A percentile compares a stretch with the other conserved stretches of the same genome.
phyloP scores from a whole-genome alignment of 2,113 vertebrate genomes.

The Oxyruncus cristatus region DNA sequence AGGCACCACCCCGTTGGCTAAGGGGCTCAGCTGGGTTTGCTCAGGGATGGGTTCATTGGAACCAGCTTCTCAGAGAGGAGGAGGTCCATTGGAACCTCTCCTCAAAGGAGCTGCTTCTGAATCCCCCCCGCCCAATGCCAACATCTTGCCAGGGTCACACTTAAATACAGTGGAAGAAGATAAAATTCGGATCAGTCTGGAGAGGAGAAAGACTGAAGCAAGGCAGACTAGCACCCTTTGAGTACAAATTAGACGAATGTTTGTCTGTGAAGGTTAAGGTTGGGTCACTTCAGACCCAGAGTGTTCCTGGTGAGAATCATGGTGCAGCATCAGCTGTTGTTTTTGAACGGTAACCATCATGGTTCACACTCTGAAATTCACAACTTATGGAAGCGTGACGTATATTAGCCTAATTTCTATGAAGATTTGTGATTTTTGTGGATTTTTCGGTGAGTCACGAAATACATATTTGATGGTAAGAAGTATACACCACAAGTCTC shows the following conservation, averaged over 20 bases:
- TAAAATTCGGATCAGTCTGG: not conserved
- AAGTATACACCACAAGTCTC: not conserved
- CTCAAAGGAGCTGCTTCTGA: not conserved
- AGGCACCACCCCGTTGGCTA: accelerated
- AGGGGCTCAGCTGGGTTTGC: not conserved
- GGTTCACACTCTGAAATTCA: not conserved
- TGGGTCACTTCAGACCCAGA: not conserved
- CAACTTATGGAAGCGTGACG: not conserved
- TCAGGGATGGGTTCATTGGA: not conserved
- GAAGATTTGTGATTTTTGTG: not conserved
- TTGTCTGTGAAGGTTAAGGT: not conserved
- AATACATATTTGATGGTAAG: not conserved
- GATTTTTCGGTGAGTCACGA: not conserved
- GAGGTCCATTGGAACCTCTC: not conserved
- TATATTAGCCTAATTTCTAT: not conserved
- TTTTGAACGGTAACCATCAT: not conserved
- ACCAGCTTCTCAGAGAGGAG: accelerated
- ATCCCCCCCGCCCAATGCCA: accelerated
- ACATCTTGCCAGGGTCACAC: accelerated
- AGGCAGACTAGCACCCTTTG: not conserved
- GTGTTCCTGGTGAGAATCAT: accelerated
- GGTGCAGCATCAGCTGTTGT: not conserved
- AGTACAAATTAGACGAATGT: not conserved
- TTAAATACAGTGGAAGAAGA: not conserved
- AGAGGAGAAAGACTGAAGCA: not conserved